Conservation (phyloP, 2,797 vertebrate genomes). For the Cercopithecus diana region DNA sequence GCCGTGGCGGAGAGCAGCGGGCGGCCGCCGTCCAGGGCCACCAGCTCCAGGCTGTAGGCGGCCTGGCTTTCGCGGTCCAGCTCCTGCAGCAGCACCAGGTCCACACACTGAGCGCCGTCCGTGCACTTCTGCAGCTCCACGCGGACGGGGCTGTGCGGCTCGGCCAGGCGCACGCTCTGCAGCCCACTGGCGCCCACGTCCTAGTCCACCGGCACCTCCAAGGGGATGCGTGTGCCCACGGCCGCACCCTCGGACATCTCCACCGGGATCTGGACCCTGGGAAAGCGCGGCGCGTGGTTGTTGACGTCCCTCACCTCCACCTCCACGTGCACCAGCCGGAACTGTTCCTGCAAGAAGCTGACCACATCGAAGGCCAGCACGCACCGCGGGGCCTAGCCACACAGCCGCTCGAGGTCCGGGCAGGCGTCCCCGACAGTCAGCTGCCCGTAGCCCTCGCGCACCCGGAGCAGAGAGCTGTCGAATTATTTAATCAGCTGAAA, state of each 20-base stretch:
- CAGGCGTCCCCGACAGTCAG: slow-evolving; percentile 90
- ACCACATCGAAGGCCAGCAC: slow-evolving; percentile 88
- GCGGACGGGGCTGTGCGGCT: slow-evolving; percentile 92
- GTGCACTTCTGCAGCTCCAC: slow-evolving; percentile 94
- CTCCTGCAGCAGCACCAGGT: slow-evolving; percentile 94
- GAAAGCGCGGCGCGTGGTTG: slow-evolving; percentile 94
- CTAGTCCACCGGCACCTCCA: slow-evolving; percentile 92
- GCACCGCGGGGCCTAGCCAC: slow-evolving; percentile 90
- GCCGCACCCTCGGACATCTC: slow-evolving; percentile 94
- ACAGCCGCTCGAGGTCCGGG: slow-evolving; percentile 93
- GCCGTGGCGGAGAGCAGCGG: slow-evolving; percentile 90
- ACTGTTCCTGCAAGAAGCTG: slow-evolving; percentile 86
- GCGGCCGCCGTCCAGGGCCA: slow-evolving; percentile 92
- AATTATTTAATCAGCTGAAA: slow-evolving; percentile 86
- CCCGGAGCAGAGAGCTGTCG: slow-evolving; percentile 83
- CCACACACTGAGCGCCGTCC: slow-evolving; percentile 95
- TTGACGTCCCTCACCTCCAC: slow-evolving; percentile 92
- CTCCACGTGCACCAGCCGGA: slow-evolving; percentile 95
- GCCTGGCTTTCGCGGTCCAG: slow-evolving; percentile 89
- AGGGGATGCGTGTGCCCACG: slow-evolving; percentile 88
- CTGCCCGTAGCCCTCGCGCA: slow-evolving; percentile 83
- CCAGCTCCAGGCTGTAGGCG: slow-evolving; percentile 91
- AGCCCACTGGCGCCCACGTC: slow-evolving; percentile 95
- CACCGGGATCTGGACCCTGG: slow-evolving; percentile 88
- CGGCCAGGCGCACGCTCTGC: slow-evolving; percentile 93